A percentile compares a stretch with the other conserved stretches of the same genome.
Evolutionary conservation across 1,140 invertebrate species (phyloP).

Genomic region (Leptopilina clavipes): DNA sequence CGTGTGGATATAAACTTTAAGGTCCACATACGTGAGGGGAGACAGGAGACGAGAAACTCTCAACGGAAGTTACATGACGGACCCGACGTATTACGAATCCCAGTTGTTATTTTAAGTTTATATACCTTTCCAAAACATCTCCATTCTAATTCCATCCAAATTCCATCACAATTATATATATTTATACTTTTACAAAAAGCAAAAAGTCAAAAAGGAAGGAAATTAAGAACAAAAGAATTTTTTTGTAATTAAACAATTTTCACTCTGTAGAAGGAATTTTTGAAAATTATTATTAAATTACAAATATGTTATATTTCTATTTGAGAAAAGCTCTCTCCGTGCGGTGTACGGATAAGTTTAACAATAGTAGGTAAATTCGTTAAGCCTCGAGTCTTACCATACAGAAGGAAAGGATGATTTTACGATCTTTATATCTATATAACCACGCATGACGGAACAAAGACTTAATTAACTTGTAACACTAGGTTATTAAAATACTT

Average conservation of each 20-base stretch:
- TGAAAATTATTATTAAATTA: no score
- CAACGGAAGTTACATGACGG: conserved; percentile 66
- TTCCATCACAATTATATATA: no score
- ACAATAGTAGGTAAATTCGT: conserved; percentile 17
- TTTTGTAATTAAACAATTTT: no score
- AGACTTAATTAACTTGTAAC: conserved; percentile 24
- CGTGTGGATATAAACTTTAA: conserved; percentile 43
- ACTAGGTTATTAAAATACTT: not conserved
- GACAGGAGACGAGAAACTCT: conserved; percentile 44
- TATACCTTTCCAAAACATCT: no score
- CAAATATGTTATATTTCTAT: conserved; percentile 1
- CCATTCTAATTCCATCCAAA: no score
- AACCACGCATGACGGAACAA: conserved; percentile 23
- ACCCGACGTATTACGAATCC: conserved; percentile 60
- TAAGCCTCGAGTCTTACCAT: not conserved
- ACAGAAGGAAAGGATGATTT: conserved; percentile 22
- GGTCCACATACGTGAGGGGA: conserved; percentile 60
- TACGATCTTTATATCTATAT: conserved; percentile 12
- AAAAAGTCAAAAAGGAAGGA: no score
- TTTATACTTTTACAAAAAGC: no score
- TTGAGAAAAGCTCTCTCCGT: not conserved
- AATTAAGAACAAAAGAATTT: no score
- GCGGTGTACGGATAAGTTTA: not conserved
- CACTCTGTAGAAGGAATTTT: no score
- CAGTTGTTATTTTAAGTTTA: conserved; percentile 36